These are phyloP conservation scores for Drosophila busckii DNA, from an alignment of 1,140 invertebrate genomes.

Conservation along the genomic window DNA sequence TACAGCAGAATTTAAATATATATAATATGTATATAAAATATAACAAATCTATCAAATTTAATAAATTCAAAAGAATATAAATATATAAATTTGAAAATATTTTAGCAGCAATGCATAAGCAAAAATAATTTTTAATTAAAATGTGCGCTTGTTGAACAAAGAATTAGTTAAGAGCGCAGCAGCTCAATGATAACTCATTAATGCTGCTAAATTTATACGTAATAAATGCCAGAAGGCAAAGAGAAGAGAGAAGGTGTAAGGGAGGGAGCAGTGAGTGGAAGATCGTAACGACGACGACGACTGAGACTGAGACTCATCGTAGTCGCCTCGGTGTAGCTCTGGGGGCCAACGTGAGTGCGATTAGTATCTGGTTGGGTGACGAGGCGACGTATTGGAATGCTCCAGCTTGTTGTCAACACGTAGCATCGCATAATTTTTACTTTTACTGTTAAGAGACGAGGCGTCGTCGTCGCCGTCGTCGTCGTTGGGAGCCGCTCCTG, in stretches of 20 bases:
- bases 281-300: not conserved
- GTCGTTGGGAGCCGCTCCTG: conserved; percentile 57
- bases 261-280: not conserved
- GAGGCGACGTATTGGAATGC: conserved; percentile 65
- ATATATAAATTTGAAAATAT: not conserved
- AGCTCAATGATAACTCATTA: no score
- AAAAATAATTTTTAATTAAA: no score
- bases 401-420: conserved; percentile 62
- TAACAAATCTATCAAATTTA: no score
- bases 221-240: conserved; percentile 53
- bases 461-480: conserved; percentile 2
- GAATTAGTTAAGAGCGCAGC: no score
- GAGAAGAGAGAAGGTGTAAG: conserved; percentile 7
- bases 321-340: no score
- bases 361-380: no score
- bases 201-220: conserved; percentile 55
- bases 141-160: no score
- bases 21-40: no score
- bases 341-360: conserved; percentile 21
- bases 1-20: no score
- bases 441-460: conserved; percentile 64
- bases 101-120: no score
- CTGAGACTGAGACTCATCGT: not conserved
- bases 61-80: conserved; percentile 37
- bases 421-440: conserved; percentile 73